These are phyloP conservation scores for Actinemys pallida DNA, from an alignment of 2,113 vertebrate genomes.

Conservation along the genomic window DNA sequence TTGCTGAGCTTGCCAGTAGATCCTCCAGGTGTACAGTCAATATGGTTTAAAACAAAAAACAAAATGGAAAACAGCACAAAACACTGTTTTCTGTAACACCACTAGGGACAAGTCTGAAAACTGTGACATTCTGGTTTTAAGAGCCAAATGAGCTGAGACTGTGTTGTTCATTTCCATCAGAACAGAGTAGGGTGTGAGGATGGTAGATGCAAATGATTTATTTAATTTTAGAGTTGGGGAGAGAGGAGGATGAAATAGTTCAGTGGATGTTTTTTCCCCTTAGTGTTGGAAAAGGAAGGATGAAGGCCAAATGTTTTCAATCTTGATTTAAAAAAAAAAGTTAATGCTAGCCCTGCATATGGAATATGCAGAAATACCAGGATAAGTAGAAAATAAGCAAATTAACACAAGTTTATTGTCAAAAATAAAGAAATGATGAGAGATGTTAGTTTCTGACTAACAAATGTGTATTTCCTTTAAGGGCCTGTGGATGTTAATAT, in stretches of 20 bases:
- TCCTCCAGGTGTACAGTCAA: not conserved
- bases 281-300: not conserved
- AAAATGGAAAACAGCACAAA: not conserved
- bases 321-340: not conserved
- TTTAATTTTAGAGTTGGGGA: not conserved
- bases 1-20: not conserved
- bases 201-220: not conserved
- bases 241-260: not conserved
- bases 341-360: not conserved
- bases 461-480: constrained; percentile 74
- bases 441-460: constrained; percentile 22
- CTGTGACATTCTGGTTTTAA: not conserved
- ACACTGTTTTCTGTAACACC: not conserved
- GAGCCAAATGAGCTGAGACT: not conserved
- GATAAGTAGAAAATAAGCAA: not conserved
- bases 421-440: not conserved
- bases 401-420: not conserved
- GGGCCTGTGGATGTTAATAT: constrained; percentile 92
- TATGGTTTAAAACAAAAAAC: not conserved
- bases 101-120: not conserved
- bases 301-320: not conserved
- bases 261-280: not conserved
- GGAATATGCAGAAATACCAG: not conserved
- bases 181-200: not conserved
- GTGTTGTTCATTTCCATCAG: not conserved